These are phyloP conservation scores for Marasmarcha lunaedactyla DNA, from an alignment of 2,888 invertebrate genomes.

Conservation along the genomic window DNA sequence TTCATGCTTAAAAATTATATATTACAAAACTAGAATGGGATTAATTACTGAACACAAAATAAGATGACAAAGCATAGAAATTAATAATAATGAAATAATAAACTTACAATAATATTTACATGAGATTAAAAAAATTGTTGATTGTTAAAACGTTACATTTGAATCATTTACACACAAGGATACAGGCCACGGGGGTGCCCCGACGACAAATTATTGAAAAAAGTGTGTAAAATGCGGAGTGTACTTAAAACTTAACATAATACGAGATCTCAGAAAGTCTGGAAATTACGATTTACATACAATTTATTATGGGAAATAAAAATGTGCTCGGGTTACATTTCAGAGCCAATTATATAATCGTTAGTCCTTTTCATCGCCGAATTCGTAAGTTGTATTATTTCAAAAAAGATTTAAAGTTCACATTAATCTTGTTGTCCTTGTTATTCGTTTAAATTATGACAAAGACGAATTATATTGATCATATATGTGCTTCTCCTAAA, in stretches of 20 bases:
- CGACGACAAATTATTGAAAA: not conserved
- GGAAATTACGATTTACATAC: slow-evolving; percentile 50
- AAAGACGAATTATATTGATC: too few species aligned
- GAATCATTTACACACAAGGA: too few species aligned
- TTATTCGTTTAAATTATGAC: too few species aligned
- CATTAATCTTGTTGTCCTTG: slow-evolving; percentile 29
- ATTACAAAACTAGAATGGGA: slow-evolving; percentile 30
- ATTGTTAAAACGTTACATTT: slow-evolving; percentile 18
- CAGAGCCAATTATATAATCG: too few species aligned
- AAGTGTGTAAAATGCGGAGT: slow-evolving; percentile 51
- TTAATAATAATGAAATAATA: slow-evolving; percentile 23
- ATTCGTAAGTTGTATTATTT: too few species aligned
- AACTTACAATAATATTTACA: slow-evolving; percentile 43
- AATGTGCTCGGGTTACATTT: not conserved
- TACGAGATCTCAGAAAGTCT: slow-evolving; percentile 71
- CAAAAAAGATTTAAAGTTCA: too few species aligned
- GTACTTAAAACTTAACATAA: slow-evolving; percentile 57
- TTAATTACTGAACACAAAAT: slow-evolving; percentile 44
- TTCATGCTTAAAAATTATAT: slow-evolving; percentile 24
- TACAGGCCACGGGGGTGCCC: too few species aligned
- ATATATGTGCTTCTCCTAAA: not conserved
- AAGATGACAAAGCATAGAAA: slow-evolving; percentile 23
- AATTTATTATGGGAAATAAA: slow-evolving; percentile 20
- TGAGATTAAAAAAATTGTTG: slow-evolving; percentile 2
- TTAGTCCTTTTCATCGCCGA: too few species aligned